These are phyloP conservation scores for Oryzias sinensis DNA, from an alignment of 2,797 vertebrate species.

Conservation along the genomic window DNA sequence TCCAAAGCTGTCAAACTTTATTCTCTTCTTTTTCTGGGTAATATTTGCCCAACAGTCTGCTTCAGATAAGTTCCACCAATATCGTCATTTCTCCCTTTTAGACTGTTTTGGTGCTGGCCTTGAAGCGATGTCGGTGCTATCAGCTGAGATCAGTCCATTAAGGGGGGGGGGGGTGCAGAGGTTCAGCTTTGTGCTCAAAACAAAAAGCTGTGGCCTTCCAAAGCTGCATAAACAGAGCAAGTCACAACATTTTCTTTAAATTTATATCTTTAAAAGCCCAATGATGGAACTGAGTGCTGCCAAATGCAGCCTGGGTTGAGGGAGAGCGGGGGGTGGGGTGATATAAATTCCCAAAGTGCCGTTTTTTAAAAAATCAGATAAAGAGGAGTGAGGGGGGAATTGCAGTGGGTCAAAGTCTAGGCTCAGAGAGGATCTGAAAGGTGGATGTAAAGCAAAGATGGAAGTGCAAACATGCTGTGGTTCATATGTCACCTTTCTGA, in stretches of 20 bases:
- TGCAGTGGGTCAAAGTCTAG: constrained; percentile 16
- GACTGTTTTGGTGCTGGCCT: constrained; percentile 15
- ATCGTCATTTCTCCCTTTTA: constrained; percentile 18
- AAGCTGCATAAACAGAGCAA: constrained; percentile 14
- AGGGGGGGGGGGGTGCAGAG: background rate
- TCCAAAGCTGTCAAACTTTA: too few relatives aligned
- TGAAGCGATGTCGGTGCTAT: constrained; percentile 18
- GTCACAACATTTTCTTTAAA: constrained; percentile 12
- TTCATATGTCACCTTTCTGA: too few relatives aligned
- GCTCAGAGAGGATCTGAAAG: background rate
- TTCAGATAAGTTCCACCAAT: background rate
- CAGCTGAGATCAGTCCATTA: constrained; percentile 32
- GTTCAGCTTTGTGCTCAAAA: constrained; percentile 13
- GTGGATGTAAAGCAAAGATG: too few relatives aligned
- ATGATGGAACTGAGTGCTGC: constrained; percentile 49
- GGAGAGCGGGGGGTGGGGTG: constrained; percentile 7
- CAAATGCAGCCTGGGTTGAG: constrained; percentile 29
- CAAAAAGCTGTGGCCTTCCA: constrained; percentile 29
- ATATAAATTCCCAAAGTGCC: constrained; percentile 49
- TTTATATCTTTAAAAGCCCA: constrained; percentile 38
- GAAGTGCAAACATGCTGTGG: too few relatives aligned
- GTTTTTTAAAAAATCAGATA: constrained; percentile 8
- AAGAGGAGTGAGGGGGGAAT: constrained; percentile 12
- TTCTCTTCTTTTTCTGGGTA: too few relatives aligned
- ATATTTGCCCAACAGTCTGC: too few relatives aligned